phyloP scores from a whole-genome alignment of 2,113 vertebrate species.

The Ptilonorhynchus violaceus region DNA sequence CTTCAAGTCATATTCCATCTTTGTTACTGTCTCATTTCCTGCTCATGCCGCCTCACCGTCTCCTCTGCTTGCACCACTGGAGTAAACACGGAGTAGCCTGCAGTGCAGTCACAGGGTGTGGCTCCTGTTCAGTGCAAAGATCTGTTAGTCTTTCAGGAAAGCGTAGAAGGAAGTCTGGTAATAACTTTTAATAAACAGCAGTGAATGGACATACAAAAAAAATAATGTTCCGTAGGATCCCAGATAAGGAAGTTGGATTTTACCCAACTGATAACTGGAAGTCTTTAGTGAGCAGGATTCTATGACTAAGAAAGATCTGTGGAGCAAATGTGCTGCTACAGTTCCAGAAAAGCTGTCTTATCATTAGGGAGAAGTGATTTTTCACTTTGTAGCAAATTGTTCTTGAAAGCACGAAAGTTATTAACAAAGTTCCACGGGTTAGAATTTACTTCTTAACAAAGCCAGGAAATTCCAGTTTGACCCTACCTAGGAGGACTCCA shows the following conservation, averaged over 20 bases:
- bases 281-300: neutral
- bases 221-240: accelerated
- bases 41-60: accelerated
- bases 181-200: neutral
- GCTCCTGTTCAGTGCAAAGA: neutral
- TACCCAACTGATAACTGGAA: neutral
- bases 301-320: neutral
- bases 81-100: neutral
- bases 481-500: neutral
- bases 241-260: neutral
- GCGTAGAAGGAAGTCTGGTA: neutral
- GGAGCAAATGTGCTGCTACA: neutral
- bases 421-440: neutral
- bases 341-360: neutral
- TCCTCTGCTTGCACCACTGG: neutral
- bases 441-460: neutral
- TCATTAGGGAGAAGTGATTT: neutral
- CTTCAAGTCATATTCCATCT: neutral
- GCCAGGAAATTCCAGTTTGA: neutral
- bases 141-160: neutral
- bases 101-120: neutral
- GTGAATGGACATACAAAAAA: neutral
- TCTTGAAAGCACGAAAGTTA: neutral
- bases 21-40: neutral
- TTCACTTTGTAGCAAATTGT: neutral